Conservation (phyloP, 1,140 invertebrate species). For the Orius laevigatus region DNA sequence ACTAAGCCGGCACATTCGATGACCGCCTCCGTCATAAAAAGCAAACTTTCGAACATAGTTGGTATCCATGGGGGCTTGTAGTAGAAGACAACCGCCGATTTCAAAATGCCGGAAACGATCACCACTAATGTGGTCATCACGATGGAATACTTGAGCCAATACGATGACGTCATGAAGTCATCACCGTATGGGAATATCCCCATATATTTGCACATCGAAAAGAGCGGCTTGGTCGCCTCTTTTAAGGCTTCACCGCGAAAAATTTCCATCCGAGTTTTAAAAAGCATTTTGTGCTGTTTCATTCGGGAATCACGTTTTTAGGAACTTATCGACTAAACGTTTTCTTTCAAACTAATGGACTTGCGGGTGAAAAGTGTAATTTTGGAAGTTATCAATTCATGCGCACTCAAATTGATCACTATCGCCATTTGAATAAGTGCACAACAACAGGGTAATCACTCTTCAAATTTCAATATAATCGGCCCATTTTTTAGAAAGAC, state of each 20-base stretch:
- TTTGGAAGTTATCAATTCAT: no score
- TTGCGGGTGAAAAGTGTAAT: no score
- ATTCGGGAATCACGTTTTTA: no score
- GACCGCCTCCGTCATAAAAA: not conserved
- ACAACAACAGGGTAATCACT: no score
- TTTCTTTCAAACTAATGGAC: no score
- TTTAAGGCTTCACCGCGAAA: not conserved
- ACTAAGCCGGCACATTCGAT: not conserved
- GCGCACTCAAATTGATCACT: no score
- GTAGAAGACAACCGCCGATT: not conserved
- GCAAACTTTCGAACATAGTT: not conserved
- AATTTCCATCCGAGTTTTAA: constrained; percentile 4
- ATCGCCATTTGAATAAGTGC: no score
- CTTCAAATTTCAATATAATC: no score
- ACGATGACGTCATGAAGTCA: not conserved
- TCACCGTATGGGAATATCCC: constrained; percentile 1
- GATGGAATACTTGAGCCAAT: constrained; percentile 1
- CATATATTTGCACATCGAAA: not conserved
- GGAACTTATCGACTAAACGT: no score
- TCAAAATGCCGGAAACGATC: not conserved
- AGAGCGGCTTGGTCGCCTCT: not conserved
- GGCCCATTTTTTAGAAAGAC: no score
- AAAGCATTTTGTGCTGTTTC: constrained; percentile 1
- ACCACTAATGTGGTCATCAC: not conserved
- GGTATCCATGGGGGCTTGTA: not conserved